Base-by-base conservation (phyloP, 1,140 invertebrate genomes). In the Physella acuta region DNA sequence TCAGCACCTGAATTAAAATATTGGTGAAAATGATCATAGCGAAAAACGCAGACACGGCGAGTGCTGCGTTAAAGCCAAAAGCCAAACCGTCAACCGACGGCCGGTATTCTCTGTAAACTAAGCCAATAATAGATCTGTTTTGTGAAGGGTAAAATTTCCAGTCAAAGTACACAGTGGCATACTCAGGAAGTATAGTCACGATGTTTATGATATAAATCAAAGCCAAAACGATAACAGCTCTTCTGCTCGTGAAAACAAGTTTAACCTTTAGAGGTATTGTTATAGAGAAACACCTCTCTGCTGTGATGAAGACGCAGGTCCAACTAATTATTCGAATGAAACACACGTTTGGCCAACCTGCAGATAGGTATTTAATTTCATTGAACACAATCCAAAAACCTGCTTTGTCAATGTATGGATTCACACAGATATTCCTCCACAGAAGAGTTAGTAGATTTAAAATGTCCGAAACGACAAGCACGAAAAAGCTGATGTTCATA, bases 201-300 rank as follows among this genome's bases (percentile, higher is more conserved):
- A 53, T 17, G 26, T 31, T 64, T 1, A 53, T 1, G 1, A 53
- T 2, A 36, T 52, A 64, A 16, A 64, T 64, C 3, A n/a, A 1
- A 24, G 2, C 17, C 1, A 64, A 30, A 33, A 52, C 2, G 17
- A 51, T 24, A 16, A 30, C 52, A 17, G 62, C 52, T 64, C 44
- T 64, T 1, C 2, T 28, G 20, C 39, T 39, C 1, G 62, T 52
- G 11, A 64, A 4, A 14, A 64, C 5, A 30, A 30, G 2, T 28
- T 53, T 64, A 0, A 64, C 62, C 20, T 64, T 51, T 30, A 64
- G 5, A 8, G 62, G 62, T 5, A 64, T 33, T 1, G 51, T 30
- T 2, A 64, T 26, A n/a, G 39, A 52, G 11, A n/a, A 34, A 33
- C 4, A 64, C 52, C 62, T 64, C 24, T 64, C 62, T 3, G 31